Conservation (phyloP, 1,140 invertebrate genomes). For the Neodiprion fabricii region DNA sequence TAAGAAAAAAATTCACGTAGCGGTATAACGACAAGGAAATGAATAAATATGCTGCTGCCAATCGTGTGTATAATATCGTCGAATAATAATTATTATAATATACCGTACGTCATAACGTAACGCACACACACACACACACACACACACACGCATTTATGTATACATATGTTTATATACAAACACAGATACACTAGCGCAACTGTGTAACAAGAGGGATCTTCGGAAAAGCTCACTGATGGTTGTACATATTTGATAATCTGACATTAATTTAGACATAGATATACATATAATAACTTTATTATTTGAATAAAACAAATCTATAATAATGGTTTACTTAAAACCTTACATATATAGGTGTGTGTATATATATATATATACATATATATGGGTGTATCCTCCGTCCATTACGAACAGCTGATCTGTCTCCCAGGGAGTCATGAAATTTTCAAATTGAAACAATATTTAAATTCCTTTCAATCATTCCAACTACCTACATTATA, state of each 20-base stretch:
- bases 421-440: neutral
- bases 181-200: neutral
- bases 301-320: neutral
- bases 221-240: conserved; percentile 6
- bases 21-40: conserved; percentile 9
- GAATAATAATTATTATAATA: too few species aligned
- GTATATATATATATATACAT: neutral
- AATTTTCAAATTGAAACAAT: neutral
- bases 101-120: too few species aligned
- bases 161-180: too few species aligned
- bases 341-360: too few species aligned
- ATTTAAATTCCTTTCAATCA: neutral
- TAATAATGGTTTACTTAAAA: conserved; percentile 6
- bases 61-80: neutral
- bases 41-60: neutral
- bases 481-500: too few species aligned
- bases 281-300: neutral
- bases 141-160: too few species aligned
- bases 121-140: too few species aligned
- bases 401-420: neutral
- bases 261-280: conserved; percentile 6
- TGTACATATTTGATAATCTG: conserved; percentile 3
- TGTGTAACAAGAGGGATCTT: neutral
- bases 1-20: too few species aligned
- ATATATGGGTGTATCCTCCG: neutral